Evolutionary conservation across 2,888 invertebrate genomes (phyloP), one percentile per base, ranked within the genome.

Genomic region (Hedya salicella): DNA sequence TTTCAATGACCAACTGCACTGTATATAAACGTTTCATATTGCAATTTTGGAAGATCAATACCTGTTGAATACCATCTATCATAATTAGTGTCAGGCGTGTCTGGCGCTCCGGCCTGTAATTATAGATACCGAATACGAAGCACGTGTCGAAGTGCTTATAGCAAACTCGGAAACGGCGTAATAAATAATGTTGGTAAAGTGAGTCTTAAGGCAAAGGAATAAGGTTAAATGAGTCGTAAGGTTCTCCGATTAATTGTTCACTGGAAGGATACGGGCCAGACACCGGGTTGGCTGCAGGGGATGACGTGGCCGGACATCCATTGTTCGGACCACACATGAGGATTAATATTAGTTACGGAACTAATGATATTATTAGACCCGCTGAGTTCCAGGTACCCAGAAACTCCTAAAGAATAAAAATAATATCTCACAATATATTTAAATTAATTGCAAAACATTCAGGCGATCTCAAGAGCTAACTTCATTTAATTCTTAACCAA

Each of bases 251-350:
- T 82, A 85, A 84, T 81, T 78, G 73, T 77, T 74, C 72, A 73
- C 69, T 75, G 77, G 76, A 88, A 66, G 87, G 88, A 89, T 88
- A 85, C 79, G 76, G 76, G 68, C 81, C 86, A 88, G 89, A 89
- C 88, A 78, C 72, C 77, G 75, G 78, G 77, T 74, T 76, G 70
- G 62, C 65, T 74, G 72, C 70, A 68, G 64, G 63, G 48, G 68
- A 76, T 83, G 83, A 87, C 86, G 87, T 83, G 85, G 82, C 86
- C 85, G 85, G 84, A 82, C 81, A 79, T 75, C 76, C 81, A 86
- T 87, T 87, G 86, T 87, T 75, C 74, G 65, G 67, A 62, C 69
- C 68, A 72, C 70, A 71, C 54, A 49, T 68, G 70, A 70, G 69
- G 72, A 73, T 72, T 74, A 67, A 69, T 73, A 62, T 67, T 52